Evolutionary conservation across 2,113 vertebrate species (phyloP).

Genomic region (Camelus dromedarius): DNA sequence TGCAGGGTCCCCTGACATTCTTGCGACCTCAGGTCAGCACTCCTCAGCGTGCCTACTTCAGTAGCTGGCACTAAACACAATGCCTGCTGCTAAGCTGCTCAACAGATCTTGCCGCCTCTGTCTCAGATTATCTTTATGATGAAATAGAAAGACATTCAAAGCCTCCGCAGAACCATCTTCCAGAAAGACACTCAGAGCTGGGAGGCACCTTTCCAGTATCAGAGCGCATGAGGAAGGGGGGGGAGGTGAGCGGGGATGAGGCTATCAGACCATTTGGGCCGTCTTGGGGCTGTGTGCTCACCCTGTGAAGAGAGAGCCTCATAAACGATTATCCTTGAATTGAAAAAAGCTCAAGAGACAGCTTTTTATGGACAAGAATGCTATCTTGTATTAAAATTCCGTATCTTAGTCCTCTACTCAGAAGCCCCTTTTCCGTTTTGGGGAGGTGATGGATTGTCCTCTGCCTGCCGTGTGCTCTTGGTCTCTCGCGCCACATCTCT

Average conservation of each 20-base stretch:
- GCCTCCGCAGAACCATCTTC: not conserved
- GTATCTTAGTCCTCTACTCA: not conserved
- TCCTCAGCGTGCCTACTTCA: not conserved
- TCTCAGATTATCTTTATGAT: not conserved
- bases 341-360: not conserved
- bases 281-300: not conserved
- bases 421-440: not conserved
- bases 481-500: not conserved
- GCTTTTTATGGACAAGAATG: not conserved
- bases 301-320: not conserved
- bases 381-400: not conserved
- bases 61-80: not conserved
- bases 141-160: not conserved
- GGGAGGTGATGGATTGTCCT: no score
- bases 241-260: not conserved
- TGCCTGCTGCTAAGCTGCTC: not conserved
- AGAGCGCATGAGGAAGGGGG: not conserved
- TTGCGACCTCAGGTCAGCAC: not conserved
- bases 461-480: rapidly evolving
- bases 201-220: rapidly evolving
- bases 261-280: not conserved
- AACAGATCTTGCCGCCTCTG: not conserved
- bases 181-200: not conserved
- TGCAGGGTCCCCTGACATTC: not conserved
- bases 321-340: not conserved